Evolutionary conservation across 2,113 vertebrate species (phyloP).

Genomic region (Tyto alba): DNA sequence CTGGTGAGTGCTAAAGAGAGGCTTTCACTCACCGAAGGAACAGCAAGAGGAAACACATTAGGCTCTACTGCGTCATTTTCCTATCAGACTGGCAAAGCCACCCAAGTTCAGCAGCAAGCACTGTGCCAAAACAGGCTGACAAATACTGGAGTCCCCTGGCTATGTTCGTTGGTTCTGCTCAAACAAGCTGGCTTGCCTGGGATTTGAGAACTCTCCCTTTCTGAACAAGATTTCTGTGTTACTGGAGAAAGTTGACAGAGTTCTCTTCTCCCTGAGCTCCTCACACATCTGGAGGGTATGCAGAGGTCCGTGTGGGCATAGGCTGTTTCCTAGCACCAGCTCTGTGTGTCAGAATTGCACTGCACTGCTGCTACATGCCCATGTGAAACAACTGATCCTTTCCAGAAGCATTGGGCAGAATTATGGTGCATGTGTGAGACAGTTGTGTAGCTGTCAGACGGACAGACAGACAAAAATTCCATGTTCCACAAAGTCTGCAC

Average conservation of each 20-base stretch:
- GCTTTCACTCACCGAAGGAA: not conserved
- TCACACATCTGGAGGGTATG: not conserved
- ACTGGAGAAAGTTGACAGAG: not conserved
- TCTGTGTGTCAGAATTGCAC: not conserved
- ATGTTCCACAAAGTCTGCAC: not conserved
- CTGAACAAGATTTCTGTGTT: not conserved
- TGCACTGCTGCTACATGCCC: not conserved
- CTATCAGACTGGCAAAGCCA: not conserved
- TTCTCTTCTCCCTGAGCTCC: not conserved
- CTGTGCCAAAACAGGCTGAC: not conserved
- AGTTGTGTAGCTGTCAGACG: not conserved
- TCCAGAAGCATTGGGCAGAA: not conserved
- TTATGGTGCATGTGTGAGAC: not conserved
- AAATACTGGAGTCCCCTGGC: not conserved
- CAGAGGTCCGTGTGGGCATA: not conserved
- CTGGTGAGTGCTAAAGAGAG: not conserved
- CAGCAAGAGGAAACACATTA: not conserved
- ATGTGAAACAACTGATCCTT: not conserved
- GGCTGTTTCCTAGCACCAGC: not conserved
- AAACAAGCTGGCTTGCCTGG: not conserved
- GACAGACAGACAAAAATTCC: not conserved
- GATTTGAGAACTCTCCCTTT: not conserved
- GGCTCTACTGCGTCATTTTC: not conserved
- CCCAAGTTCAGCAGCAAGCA: not conserved
- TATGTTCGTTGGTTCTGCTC: not conserved